A percentile compares a stretch with the other conserved stretches of the same genome.
Conservation (phyloP, 2,888 invertebrate genomes). For the Heteropelma amictum region DNA sequence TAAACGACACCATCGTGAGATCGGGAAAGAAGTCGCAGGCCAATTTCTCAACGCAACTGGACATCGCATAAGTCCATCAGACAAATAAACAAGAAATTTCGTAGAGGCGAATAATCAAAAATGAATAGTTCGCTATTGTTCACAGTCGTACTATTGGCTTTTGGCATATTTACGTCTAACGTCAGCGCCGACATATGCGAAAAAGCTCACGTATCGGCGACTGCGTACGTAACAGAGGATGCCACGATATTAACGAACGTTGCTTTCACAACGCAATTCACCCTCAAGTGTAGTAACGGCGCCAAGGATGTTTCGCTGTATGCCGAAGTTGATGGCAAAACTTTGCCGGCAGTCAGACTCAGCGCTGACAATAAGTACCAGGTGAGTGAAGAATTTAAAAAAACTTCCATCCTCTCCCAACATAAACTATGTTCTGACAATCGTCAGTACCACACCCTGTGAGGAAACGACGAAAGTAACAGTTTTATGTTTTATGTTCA, state of each 20-base stretch:
- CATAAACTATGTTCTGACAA: not conserved
- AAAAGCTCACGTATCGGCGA: slow-evolving; percentile 86
- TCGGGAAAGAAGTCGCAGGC: no score
- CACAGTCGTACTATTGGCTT: not conserved
- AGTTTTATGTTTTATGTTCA: no score
- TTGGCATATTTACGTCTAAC: not conserved
- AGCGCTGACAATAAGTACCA: slow-evolving; percentile 89
- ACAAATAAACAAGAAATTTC: no score
- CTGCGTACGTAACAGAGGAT: slow-evolving; percentile 94
- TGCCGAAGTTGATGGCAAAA: slow-evolving; percentile 92
- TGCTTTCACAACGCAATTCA: slow-evolving; percentile 94
- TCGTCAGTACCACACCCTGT: not conserved
- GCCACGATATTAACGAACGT: slow-evolving; percentile 93
- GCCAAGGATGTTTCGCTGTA: slow-evolving; percentile 87
- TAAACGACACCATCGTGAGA: no score
- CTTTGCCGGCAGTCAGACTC: slow-evolving; percentile 90
- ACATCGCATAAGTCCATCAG: no score
- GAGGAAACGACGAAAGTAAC: no score
- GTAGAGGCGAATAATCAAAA: no score
- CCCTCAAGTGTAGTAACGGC: slow-evolving; percentile 87
- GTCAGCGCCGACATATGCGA: slow-evolving; percentile 77
- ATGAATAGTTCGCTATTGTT: not conserved
- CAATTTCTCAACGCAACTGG: no score
- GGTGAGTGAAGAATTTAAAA: slow-evolving; percentile 79
- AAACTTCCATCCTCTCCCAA: not conserved